These are phyloP conservation scores for Styela plicata DNA, from an alignment of 23 tunicate genomes.

Conservation along the genomic window DNA sequence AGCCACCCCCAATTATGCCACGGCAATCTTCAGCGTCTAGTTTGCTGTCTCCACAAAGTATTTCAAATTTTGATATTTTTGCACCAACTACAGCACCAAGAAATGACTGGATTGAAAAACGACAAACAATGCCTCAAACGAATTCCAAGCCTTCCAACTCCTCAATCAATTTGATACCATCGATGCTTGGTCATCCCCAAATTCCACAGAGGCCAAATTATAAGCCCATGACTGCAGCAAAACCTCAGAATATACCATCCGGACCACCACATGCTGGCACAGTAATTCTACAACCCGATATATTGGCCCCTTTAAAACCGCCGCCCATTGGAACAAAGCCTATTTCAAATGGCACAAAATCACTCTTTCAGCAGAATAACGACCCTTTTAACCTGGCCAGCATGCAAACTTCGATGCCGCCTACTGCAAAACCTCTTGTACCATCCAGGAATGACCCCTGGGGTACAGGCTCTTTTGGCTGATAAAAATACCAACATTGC, in stretches of 20 bases:
- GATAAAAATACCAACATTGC: not conserved
- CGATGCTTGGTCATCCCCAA: not conserved
- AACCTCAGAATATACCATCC: not conserved
- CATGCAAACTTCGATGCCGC: not conserved
- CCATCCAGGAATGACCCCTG: conserved; percentile 23
- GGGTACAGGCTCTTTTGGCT: not conserved
- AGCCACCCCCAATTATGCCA: not conserved
- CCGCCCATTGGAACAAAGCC: not conserved
- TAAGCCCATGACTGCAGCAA: not conserved
- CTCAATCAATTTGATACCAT: not conserved
- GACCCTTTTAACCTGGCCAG: not conserved
- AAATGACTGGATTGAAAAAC: too few relatives aligned
- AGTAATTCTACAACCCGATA: not conserved
- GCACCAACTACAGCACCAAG: too few relatives aligned
- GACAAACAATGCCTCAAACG: too few relatives aligned
- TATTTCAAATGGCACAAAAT: not conserved
- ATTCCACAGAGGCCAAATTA: not conserved
- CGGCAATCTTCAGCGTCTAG: not conserved
- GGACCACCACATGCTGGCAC: not conserved
- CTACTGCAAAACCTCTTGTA: not conserved
- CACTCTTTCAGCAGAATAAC: not conserved
- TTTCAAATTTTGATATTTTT: too few relatives aligned
- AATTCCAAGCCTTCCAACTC: too few relatives aligned
- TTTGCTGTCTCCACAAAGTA: too few relatives aligned
- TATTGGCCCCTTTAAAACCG: not conserved